Evolutionary conservation across 2,797 vertebrate genomes (phyloP).

Genomic region (Nyctibius grandis): DNA sequence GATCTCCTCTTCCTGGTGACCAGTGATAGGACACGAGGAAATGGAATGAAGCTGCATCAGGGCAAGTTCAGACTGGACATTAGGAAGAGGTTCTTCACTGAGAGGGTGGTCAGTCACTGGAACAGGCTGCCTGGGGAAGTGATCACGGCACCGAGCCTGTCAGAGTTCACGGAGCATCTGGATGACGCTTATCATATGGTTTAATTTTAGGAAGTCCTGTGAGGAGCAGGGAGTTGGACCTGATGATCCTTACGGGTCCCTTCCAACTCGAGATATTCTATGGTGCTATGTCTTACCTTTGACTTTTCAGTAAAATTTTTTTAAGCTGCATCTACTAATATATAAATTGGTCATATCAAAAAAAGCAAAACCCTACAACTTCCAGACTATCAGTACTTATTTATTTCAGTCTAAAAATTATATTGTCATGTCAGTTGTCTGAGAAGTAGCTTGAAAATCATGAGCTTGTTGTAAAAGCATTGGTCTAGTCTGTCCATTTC

Average conservation of each 20-base stretch:
- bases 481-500: not conserved
- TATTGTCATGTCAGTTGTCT: not conserved
- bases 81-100: not conserved
- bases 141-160: not conserved
- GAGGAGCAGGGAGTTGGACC: not conserved
- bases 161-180: not conserved
- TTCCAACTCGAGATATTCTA: not conserved
- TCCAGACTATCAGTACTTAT: not conserved
- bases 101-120: not conserved
- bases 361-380: not conserved
- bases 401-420: not conserved
- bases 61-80: not conserved
- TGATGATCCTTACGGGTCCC: not conserved
- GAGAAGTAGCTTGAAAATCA: not conserved
- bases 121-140: not conserved
- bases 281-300: not conserved
- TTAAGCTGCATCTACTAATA: not conserved
- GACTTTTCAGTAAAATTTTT: not conserved
- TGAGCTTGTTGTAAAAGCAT: not conserved
- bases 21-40: not conserved
- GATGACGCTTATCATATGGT: accelerated
- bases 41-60: not conserved
- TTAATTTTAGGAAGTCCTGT: not conserved
- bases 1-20: not conserved
- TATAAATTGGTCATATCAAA: not conserved